Percentiles rank a stretch among this genome's conserved stretches.
These are phyloP conservation scores for Choloepus didactylus DNA, from an alignment of 2,797 vertebrate species.

Conservation along the genomic window DNA sequence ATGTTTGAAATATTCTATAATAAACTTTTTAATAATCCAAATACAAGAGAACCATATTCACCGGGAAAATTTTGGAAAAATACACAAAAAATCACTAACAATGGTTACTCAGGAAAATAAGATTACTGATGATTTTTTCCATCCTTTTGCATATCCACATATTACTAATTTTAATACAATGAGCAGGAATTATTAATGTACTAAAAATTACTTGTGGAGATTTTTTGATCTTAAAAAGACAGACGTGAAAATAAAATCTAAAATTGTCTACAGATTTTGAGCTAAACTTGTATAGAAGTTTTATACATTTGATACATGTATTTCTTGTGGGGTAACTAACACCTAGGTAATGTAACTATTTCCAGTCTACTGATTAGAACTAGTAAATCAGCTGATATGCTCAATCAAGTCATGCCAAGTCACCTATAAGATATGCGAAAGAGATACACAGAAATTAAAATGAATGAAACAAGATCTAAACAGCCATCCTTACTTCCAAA, in stretches of 20 bases:
- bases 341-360: neutral
- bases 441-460: neutral
- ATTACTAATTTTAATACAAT: neutral
- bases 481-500: neutral
- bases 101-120: neutral
- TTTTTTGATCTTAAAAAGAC: neutral
- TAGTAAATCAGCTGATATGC: neutral
- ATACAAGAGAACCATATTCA: no score
- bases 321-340: neutral
- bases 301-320: neutral
- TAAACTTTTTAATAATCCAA: no score
- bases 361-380: neutral
- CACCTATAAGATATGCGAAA: constrained; percentile 7
- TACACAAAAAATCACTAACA: neutral
- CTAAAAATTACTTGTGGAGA: constrained; percentile 55
- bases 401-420: neutral
- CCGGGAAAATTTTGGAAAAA: neutral
- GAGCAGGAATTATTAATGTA: neutral
- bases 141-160: neutral
- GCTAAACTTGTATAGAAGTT: neutral
- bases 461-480: neutral
- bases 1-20: no score
- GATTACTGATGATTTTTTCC: neutral
- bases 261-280: constrained; percentile 42
- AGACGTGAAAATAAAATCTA: constrained; percentile 71